Percentiles rank a stretch among this genome's conserved stretches.
phyloP scores from a whole-genome alignment of 2,113 vertebrate species.

The Blennius ocellaris region DNA sequence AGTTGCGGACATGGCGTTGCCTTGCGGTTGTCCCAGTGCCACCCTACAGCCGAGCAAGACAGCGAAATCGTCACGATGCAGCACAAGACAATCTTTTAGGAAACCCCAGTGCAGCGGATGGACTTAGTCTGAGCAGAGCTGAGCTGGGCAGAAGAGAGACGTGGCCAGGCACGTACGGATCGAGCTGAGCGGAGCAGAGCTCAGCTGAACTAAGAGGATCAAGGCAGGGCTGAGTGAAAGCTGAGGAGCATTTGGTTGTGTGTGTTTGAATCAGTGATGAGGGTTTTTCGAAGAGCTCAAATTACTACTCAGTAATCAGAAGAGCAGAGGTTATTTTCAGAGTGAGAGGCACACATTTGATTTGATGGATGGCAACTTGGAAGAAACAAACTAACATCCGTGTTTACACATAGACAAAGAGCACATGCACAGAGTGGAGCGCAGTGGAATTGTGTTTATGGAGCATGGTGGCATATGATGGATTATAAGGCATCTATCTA shows the following conservation, averaged over 20 bases:
- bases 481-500: constrained; percentile 27
- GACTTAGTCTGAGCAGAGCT: constrained; percentile 21
- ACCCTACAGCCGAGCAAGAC: neutral
- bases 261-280: constrained; percentile 69
- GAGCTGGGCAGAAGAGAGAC: constrained; percentile 2
- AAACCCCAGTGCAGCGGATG: constrained; percentile 8
- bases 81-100: constrained; percentile 14
- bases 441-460: constrained; percentile 23
- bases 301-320: constrained; percentile 68
- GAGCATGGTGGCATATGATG: neutral
- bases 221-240: constrained; percentile 24
- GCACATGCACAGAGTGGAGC: neutral
- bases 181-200: constrained; percentile 33
- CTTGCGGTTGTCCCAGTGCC: neutral
- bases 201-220: constrained; percentile 41
- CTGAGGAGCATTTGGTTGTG: constrained; percentile 28
- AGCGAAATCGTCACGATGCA: constrained; percentile 19
- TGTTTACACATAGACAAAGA: no score
- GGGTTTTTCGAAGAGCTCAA: constrained; percentile 57
- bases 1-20: neutral
- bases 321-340: constrained; percentile 55
- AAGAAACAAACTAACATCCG: no score
- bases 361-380: neutral
- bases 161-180: constrained; percentile 21
- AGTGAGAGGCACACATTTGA: constrained; percentile 27